These are phyloP conservation scores for Lepidochitona cinerea DNA, from an alignment of 2,888 invertebrate genomes.

Conservation along the genomic window DNA sequence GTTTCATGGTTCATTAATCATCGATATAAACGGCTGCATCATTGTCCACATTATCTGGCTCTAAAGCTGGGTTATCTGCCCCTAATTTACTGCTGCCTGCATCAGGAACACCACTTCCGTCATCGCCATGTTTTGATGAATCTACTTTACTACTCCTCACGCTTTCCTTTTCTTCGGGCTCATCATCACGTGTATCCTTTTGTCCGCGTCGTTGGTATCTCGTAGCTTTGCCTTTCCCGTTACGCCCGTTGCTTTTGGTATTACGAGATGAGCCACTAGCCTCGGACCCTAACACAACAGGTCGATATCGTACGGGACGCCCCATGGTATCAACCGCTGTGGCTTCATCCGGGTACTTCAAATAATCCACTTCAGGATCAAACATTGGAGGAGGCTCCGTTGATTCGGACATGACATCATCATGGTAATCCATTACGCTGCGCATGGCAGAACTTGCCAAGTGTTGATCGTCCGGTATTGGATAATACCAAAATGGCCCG, in stretches of 20 bases:
- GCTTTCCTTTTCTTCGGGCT: too few species aligned
- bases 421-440: conserved; percentile 3
- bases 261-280: background rate
- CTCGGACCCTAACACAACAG: background rate
- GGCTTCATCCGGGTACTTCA: background rate
- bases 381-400: background rate
- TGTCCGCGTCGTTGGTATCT: background rate
- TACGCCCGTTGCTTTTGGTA: background rate
- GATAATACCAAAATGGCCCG: conserved; percentile 8
- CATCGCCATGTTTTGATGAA: too few species aligned
- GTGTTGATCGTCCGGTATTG: conserved; percentile 3
- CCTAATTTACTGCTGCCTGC: too few species aligned
- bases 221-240: background rate
- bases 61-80: background rate
- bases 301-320: background rate
- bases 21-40: too few species aligned
- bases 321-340: background rate
- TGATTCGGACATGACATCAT: background rate
- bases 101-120: too few species aligned
- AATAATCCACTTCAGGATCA: background rate
- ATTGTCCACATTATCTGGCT: too few species aligned
- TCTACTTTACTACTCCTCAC: too few species aligned
- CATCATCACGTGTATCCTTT: too few species aligned
- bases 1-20: too few species aligned
- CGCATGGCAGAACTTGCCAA: background rate